These are phyloP conservation scores for Drosophila prostipennis DNA, from an alignment of 2,888 invertebrate species.

Conservation along the genomic window DNA sequence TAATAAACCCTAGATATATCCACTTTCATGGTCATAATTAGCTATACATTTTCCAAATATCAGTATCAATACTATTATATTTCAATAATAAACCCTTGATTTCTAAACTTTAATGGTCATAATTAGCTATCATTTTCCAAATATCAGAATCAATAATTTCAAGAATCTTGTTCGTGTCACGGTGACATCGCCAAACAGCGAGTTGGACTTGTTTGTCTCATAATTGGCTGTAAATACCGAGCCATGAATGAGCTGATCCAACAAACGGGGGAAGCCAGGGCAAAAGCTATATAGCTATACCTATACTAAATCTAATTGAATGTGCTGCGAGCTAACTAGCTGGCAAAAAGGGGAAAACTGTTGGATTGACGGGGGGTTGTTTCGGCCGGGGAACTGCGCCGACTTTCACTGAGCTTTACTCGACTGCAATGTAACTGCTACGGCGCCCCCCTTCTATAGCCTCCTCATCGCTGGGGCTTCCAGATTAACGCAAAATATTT, in stretches of 20 bases:
- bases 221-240: conserved; percentile 76
- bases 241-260: conserved; percentile 53
- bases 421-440: conserved; percentile 66
- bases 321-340: conserved; percentile 56
- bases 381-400: conserved; percentile 37
- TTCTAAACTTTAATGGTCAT: not conserved
- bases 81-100: not conserved
- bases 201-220: conserved; percentile 67
- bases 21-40: not conserved
- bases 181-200: conserved; percentile 23
- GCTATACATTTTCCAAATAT: not conserved
- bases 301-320: conserved; percentile 72
- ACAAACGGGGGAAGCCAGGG: conserved; percentile 33
- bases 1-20: not conserved
- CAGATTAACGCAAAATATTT: conserved; percentile 79
- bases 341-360: conserved; percentile 11
- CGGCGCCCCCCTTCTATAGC: conserved; percentile 17
- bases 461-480: conserved; percentile 30
- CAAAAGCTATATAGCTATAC: conserved; percentile 39
- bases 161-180: conserved; percentile 13
- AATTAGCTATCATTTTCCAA: not conserved
- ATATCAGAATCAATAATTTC: too few species aligned
- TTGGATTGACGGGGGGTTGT: not conserved
- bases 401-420: conserved; percentile 76
- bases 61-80: too few species aligned